Base-by-base conservation (phyloP, 2,888 invertebrate genomes). In the Arctia plantaginis region DNA sequence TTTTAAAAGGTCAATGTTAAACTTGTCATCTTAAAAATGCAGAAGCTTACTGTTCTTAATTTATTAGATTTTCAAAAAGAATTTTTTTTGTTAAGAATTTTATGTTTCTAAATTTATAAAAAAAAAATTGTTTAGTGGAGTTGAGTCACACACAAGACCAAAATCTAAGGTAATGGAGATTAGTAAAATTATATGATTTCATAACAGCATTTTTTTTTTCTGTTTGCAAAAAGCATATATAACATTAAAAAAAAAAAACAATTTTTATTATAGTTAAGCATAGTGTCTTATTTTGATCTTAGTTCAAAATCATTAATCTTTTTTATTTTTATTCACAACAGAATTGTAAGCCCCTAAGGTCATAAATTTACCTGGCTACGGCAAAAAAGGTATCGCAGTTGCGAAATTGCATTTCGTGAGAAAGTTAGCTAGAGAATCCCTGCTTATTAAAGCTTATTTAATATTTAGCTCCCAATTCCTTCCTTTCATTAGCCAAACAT, bases 391-490 rank as follows among this genome's bases (percentile, higher is more conserved):
- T 67, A 71, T 3, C 23, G 59, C 12, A 41, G 59, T 66, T 23
- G 12, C 66, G 41, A 55, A 66, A 70, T 70, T 66, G 66, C 74
- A 74, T 74, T 71, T 62, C 44, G 65, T 47, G 39, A 67, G 27
- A 71, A 74, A 71, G 47, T 74, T 71, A 62, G 55, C 44, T 27
- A 39, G 20, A 35, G 20, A 66, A 74, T 59, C 33, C 35, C 33
- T 64, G 67, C 47, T 68, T 75, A 72, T 65, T 59, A 51, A 65
- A 30, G 55, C n/a, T 69, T 59, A 30, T 62, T 75, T 66, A 75
- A 72, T 75, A 75, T 72, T 75, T 64, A 71, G 62, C 67, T 51
- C 10, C 51, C 55, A 62, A 67, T 70, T 39, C 35, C 27, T 59
- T 66, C 39, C 18, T 68, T 73, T 47, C 51, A 0, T 47, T 33